Evolutionary conservation across 2,888 invertebrate species (phyloP), one percentile per base, ranked within the genome.

Genomic region (Tetrapedia diversipes): DNA sequence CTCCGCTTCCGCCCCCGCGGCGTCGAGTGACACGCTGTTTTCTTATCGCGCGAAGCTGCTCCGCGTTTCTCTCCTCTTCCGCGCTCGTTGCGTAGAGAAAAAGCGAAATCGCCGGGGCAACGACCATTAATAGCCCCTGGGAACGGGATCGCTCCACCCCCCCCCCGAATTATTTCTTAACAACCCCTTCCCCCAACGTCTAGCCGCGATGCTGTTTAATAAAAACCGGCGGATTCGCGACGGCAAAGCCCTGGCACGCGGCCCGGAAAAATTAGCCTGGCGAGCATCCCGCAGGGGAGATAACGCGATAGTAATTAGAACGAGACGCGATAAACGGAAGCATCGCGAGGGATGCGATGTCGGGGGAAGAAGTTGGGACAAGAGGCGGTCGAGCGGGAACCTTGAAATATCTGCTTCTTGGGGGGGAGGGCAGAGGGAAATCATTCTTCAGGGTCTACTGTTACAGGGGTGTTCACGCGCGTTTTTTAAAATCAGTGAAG

Each of bases 151-250:
- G 34, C 43, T 37, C 8, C 4, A 29, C 24, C n/a, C 41, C 8
- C 4, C 34, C 24, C n/a, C 47, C 37, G 56, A 69, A 56, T 68
- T 71, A 71, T 68, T 76, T 69, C 27, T n/a, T n/a, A n/a, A n/a
- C n/a, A n/a, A n/a, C n/a, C 29, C 34, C 8, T 4, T 27, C 27
- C 10, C 54, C n/a, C 47, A 19, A 53, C 64, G 19, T 19, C 2
- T 10, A 41, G 3, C 34, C 51, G 51, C 51, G 27, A 32, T 47
- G 24, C 45, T 32, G 34, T 73, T 80, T 71, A 80, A 77, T 64
- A 66, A 32, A 65, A 56, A 78, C 59, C n/a, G 68, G 71, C 77
- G 71, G 71, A 68, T n/a, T n/a, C 67, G 49, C 45, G 53, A 65
- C 59, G 72, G 61, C 14, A 11, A 65, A 53, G 22, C 43, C 6